These are phyloP conservation scores for Erythrolamprus reginae DNA, from an alignment of 2,113 vertebrate species.

Conservation along the genomic window DNA sequence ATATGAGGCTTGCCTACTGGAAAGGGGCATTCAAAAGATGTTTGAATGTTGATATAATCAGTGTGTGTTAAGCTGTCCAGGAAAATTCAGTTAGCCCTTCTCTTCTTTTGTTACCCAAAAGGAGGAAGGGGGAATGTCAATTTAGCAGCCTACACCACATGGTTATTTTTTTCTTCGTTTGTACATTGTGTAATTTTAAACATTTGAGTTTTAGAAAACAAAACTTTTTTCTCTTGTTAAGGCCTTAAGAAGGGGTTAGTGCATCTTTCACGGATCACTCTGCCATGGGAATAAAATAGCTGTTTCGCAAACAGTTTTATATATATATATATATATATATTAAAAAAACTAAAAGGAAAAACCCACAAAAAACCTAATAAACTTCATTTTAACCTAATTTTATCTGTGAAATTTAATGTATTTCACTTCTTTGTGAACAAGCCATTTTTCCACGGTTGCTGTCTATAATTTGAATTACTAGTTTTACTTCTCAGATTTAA, in stretches of 20 bases:
- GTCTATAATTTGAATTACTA: constrained; percentile 45
- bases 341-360: constrained; percentile 69
- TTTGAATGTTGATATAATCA: constrained; percentile 43
- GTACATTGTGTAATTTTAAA: constrained; percentile 74
- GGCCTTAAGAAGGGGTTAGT: constrained; percentile 82
- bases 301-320: constrained; percentile 84
- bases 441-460: constrained; percentile 34
- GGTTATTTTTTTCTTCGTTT: constrained; percentile 32
- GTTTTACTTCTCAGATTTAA: constrained; percentile 45
- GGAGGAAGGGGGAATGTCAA: constrained; percentile 57
- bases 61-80: constrained; percentile 22
- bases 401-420: constrained; percentile 60
- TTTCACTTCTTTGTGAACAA: constrained; percentile 19
- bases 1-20: constrained; percentile 28
- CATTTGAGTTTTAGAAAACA: constrained; percentile 66
- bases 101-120: constrained; percentile 54
- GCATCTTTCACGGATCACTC: constrained; percentile 80
- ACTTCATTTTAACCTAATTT: constrained; percentile 82
- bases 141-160: constrained; percentile 41
- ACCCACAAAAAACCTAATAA: constrained; percentile 70
- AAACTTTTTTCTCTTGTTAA: constrained; percentile 66
- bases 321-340: constrained; percentile 63
- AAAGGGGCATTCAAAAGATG: background rate
- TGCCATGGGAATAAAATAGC: constrained; percentile 77
- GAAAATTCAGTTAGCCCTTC: constrained; percentile 37